Conservation (phyloP, 2,113 vertebrate genomes). For the Ciconia stormi region DNA sequence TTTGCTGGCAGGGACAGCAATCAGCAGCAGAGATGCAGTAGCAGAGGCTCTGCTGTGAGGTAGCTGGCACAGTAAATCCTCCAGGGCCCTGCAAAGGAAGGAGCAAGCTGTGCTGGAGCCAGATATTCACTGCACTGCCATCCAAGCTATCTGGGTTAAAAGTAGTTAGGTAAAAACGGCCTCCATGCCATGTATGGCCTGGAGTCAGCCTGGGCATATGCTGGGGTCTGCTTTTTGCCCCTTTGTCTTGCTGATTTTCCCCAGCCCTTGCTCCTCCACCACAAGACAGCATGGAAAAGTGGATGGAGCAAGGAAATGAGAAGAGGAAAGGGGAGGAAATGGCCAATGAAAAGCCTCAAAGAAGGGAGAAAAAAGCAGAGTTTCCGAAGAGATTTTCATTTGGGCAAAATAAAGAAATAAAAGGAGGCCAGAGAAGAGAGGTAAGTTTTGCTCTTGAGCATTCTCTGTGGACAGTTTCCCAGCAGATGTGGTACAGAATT, state of each 20-base stretch:
- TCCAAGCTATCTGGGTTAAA: neutral
- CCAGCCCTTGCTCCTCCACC: neutral
- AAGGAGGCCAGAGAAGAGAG: neutral
- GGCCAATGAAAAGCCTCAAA: neutral
- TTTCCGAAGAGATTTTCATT: neutral
- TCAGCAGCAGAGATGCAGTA: slow-evolving; percentile 26
- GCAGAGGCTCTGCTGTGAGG: slow-evolving; percentile 17
- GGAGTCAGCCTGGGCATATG: neutral
- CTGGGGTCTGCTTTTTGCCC: neutral
- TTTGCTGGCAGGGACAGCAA: neutral
- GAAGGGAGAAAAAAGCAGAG: neutral
- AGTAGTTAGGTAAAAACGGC: neutral
- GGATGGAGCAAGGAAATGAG: neutral
- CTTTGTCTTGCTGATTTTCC: neutral
- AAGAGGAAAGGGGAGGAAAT: neutral
- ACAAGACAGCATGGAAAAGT: neutral
- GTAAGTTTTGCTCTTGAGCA: neutral
- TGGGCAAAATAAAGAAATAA: neutral
- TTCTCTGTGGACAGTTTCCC: neutral
- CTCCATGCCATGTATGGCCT: neutral
- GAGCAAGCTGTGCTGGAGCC: neutral
- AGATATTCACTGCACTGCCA: neutral
- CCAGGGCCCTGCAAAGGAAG: slow-evolving; percentile 3
- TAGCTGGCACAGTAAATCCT: slow-evolving; percentile 27
- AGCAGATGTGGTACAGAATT: neutral